Base-by-base conservation (phyloP, 2,888 invertebrate species). In the Dasypogon diadema region DNA sequence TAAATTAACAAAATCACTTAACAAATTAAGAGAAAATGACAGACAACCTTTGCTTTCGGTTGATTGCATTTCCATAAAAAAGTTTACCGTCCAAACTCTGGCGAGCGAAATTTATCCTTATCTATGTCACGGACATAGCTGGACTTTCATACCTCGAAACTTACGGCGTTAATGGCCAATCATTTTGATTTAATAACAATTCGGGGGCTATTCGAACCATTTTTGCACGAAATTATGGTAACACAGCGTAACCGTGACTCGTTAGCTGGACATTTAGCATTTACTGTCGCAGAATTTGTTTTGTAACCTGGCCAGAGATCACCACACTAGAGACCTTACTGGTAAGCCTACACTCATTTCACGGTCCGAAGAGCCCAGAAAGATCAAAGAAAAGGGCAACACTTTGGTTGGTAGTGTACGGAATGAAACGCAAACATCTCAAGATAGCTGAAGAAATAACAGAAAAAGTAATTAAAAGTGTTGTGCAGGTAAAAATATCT, bases 211-310 rank as follows among this genome's bases (percentile, higher is more conserved):
- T 58, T 58, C 58, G 58, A 30, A 58, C 16, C 12, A 58, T 60
- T 60, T 60, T n/a, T 37, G 60, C 6, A 30, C 60, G 26, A 60
- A 34, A 37, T 16, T 60, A 60, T 60, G 60, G 60, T 37, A 30
- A 58, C 26, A 58, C 58, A 58, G 58, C 58, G 14, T 24, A 60
- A 60, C 60, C 37, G 37, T 60, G 16, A 21, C 60, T 60, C 37
- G 60, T 60, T 60, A 37, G 37, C 18, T 34, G 18, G 37, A 60
- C 60, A 60, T 60, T 37, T 34, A 21, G 37, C 12, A 1, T 51
- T 60, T 60, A 60, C 60, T 60, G 60, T 60, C 60, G 60, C 60
- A 60, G 21, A 60, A 60, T 60, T 60, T 60, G 21, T 60, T 60
- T 58, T 60, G 21, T 21, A 60, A 37, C 12, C 30, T 12, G 42